These are phyloP conservation scores for Amphiprion ocellaris DNA, from an alignment of 2,113 vertebrate species.

Conservation along the genomic window DNA sequence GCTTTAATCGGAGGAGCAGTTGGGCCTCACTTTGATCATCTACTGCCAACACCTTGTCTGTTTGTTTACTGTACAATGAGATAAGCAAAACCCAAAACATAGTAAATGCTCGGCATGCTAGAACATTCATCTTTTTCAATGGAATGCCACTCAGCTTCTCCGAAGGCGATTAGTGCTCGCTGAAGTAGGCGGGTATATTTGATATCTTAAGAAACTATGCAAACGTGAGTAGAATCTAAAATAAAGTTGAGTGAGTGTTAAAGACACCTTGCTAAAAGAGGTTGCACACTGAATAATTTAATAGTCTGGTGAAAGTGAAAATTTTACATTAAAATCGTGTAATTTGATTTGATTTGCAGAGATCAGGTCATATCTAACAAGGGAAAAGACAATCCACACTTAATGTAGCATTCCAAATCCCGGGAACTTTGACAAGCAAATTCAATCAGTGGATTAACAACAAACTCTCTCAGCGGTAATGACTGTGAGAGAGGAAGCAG, in stretches of 20 bases:
- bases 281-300: background rate
- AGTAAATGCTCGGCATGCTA: conserved; percentile 32
- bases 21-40: conserved; percentile 59
- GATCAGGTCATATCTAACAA: background rate
- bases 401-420: too few species aligned
- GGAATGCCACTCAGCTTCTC: conserved; percentile 41
- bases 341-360: background rate
- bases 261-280: too few species aligned
- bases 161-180: background rate
- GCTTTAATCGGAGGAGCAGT: conserved; percentile 38
- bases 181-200: background rate
- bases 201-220: too few species aligned
- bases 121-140: conserved; percentile 21
- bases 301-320: background rate
- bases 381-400: background rate
- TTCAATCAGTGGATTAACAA: background rate
- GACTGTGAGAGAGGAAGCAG: too few species aligned
- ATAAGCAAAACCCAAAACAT: conserved; percentile 73
- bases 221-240: too few species aligned
- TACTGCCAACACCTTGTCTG: conserved; percentile 59
- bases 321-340: background rate
- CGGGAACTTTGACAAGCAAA: background rate
- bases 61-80: conserved; percentile 69
- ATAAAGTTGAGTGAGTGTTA: background rate
- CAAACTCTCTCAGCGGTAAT: too few species aligned